phyloP scores from a whole-genome alignment of 2,888 invertebrate species.

The Helobdella robusta region DNA sequence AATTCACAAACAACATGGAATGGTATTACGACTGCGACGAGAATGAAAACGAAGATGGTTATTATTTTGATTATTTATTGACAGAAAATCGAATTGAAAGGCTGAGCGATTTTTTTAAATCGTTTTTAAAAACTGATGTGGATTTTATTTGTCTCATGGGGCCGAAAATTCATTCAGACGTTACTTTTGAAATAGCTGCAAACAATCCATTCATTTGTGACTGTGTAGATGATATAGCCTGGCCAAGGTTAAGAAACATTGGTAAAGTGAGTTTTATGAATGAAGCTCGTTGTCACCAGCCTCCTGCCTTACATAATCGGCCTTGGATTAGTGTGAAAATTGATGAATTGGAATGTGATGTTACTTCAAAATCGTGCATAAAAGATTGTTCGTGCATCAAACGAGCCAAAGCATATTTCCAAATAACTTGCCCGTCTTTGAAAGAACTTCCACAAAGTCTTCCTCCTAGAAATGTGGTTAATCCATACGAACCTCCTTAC shows the following conservation, averaged over 20 bases:
- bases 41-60: background rate
- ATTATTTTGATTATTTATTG: background rate
- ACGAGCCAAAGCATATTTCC: slow-evolving; percentile 6
- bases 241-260: background rate
- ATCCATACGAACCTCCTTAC: no score
- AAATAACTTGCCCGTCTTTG: no score
- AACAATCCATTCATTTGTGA: slow-evolving; percentile 15
- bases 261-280: background rate
- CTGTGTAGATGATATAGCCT: slow-evolving; percentile 11
- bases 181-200: background rate
- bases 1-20: slow-evolving; percentile 4
- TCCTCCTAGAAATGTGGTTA: no score
- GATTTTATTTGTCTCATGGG: background rate
- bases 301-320: background rate
- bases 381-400: background rate
- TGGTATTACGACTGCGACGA: slow-evolving; percentile 18
- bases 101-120: background rate
- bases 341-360: no score
- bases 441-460: background rate
- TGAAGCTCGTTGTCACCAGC: background rate
- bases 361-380: no score
- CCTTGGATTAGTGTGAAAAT: no score
- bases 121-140: background rate
- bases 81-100: background rate
- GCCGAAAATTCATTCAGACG: background rate